These are phyloP conservation scores for Pseudorhiza aurosa DNA, from an alignment of 30 jellyfish, hydroid and myxozoan species.

Conservation along the genomic window DNA sequence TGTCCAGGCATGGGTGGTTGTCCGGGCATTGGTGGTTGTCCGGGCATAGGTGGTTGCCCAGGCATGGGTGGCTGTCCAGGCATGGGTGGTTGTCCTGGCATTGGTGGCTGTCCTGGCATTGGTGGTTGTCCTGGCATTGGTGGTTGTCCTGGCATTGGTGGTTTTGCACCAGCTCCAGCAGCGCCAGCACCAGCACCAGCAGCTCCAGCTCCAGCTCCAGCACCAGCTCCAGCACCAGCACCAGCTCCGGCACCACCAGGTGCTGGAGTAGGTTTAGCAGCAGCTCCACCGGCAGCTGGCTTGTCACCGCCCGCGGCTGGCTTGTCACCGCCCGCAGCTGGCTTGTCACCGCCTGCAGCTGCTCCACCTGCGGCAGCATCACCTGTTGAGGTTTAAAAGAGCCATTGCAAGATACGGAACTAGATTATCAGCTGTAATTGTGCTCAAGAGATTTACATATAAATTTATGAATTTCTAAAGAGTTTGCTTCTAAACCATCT, in stretches of 20 bases:
- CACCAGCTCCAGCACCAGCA: conserved; percentile 52
- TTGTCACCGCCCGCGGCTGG: conserved; percentile 17
- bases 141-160: conserved; percentile 26
- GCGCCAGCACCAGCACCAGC: conserved; percentile 20
- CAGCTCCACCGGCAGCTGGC: conserved; percentile 57
- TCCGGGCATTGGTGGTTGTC: conserved; percentile 43
- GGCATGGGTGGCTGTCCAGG: conserved; percentile 59
- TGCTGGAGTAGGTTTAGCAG: conserved; percentile 26
- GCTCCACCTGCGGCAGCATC: conserved; percentile 44
- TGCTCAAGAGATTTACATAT: too few relatives aligned
- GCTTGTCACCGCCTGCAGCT: conserved; percentile 28
- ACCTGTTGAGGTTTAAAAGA: neutral
- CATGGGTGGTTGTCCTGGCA: conserved; percentile 54
- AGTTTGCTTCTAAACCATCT: too few relatives aligned
- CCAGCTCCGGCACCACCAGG: conserved; percentile 48
- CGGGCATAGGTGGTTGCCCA: conserved; percentile 35
- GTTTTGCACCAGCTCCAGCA: conserved; percentile 12
- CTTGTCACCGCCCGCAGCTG: conserved; percentile 21
- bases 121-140: conserved; percentile 43
- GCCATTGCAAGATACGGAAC: neutral
- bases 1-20: conserved; percentile 53
- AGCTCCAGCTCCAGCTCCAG: conserved; percentile 42
- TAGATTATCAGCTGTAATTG: neutral
- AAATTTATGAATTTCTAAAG: too few relatives aligned
- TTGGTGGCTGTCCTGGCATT: conserved; percentile 43